Base-by-base conservation (phyloP, 1,140 invertebrate species). In the Epicauta chinensis region DNA sequence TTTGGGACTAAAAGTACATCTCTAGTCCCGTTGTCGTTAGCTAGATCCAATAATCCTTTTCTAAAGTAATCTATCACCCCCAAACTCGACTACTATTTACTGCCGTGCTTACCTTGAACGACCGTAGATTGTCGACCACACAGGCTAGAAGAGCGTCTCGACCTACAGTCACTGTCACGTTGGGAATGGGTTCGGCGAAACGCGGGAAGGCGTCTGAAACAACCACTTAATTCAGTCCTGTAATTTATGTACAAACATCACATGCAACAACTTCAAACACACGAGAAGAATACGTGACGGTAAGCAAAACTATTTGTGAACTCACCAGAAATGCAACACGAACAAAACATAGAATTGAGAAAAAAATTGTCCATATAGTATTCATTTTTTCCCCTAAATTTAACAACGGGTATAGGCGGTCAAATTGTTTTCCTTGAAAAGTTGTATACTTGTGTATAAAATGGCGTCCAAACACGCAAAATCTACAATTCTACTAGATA, bases 141-240 rank as follows among this genome's bases (percentile, higher is more conserved):
- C 93, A 97, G n/a, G 91, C 89, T 29, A 97, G 76, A 1, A 93
- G 74, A 10, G 91, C 93, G 67, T 93, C 90, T 40, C 89, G 80
- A 7, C 91, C 91, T 10, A 90, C 82, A 15, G 89, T 89, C 4
- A 94, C 91, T 4, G 93, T 97, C 30, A 97, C 87, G 73, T 96
- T 97, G 17, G 88, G 84, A 61, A 95, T 90, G 15, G 89, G 84
- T 59, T 93, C 91, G 47, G 92, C 87, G 69, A 97, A 93, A 58
- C 80, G 79, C 6, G 91, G 91, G 58, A 86, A 77, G 5, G 76
- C 70, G 31, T 82, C 82, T 81, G 73, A 52, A 73, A 78, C 56
- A 62, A 66, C 36, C 36, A 49, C 37, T 49, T 49, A 49, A 49
- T 49, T 49, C 36, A 49, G 48, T 12, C 31, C 31, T 15, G 14